Percentiles rank a stretch among this genome's conserved stretches.
Conservation (phyloP, 2,113 vertebrate species). For the Macrotis lagotis region DNA sequence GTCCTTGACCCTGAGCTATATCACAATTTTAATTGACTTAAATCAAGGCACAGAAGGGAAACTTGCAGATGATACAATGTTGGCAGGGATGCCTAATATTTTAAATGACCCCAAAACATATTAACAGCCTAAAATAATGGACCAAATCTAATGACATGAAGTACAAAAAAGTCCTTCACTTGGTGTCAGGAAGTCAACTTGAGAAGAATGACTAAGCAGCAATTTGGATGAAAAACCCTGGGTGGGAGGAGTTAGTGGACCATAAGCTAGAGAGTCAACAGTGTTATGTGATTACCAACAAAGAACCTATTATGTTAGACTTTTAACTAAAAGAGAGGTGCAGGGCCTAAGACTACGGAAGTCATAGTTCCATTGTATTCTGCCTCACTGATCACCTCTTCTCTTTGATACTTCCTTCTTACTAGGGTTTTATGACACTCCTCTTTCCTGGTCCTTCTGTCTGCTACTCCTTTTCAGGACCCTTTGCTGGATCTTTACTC, state of each 20-base stretch:
- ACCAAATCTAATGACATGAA: no score
- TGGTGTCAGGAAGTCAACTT: not conserved
- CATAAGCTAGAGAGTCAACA: not conserved
- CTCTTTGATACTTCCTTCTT: not conserved
- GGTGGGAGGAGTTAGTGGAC: not conserved
- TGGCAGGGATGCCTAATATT: no score
- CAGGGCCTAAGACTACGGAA: not conserved
- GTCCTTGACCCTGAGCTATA: no score
- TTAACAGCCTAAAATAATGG: no score
- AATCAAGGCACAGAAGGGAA: no score
- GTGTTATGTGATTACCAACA: not conserved
- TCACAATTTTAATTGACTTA: no score
- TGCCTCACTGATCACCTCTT: not conserved
- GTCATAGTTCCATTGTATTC: not conserved
- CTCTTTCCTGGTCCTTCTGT: not conserved
- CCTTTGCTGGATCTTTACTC: not conserved
- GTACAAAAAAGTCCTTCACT: no score
- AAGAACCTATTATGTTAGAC: not conserved
- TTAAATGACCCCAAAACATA: no score
- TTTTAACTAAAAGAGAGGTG: not conserved
- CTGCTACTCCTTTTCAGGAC: not conserved
- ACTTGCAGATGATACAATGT: no score
- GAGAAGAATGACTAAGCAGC: not conserved
- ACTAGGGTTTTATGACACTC: not conserved
- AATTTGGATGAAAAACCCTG: not conserved